Conservation (phyloP, 2,113 vertebrate genomes). For the Leucoraja erinaceus region DNA sequence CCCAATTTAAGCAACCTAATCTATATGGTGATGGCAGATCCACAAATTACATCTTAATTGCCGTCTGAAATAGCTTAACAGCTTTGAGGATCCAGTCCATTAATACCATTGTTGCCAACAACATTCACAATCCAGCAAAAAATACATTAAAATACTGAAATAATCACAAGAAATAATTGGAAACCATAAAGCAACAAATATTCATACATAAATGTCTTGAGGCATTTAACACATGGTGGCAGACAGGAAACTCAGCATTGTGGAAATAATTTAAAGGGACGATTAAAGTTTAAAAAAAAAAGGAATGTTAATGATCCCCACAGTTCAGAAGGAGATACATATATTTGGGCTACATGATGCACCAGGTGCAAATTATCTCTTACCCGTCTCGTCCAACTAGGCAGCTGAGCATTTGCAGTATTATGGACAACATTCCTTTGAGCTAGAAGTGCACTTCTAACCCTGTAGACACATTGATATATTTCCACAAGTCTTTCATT, state of each 20-base stretch:
- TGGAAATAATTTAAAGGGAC: not conserved
- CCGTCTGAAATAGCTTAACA: too few species aligned
- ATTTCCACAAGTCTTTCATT: conserved; percentile 60
- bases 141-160: too few species aligned
- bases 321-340: not conserved
- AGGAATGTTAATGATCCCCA: not conserved
- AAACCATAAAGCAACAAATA: not conserved
- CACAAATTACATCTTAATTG: too few species aligned
- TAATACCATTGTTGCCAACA: too few species aligned
- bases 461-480: conserved; percentile 63
- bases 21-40: too few species aligned
- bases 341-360: not conserved
- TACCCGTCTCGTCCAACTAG: conserved; percentile 43
- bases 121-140: too few species aligned
- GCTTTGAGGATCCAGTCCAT: too few species aligned
- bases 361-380: not conserved
- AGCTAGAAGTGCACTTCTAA: conserved; percentile 59
- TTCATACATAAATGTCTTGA: not conserved
- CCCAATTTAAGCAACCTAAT: too few species aligned
- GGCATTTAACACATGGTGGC: not conserved
- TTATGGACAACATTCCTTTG: conserved; percentile 54
- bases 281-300: not conserved
- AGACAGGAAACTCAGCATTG: not conserved
- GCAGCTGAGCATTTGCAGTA: conserved; percentile 45
- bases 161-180: not conserved